Base-by-base conservation (phyloP, 2,888 invertebrate species). In the Hirtodrosophila cameraria region DNA sequence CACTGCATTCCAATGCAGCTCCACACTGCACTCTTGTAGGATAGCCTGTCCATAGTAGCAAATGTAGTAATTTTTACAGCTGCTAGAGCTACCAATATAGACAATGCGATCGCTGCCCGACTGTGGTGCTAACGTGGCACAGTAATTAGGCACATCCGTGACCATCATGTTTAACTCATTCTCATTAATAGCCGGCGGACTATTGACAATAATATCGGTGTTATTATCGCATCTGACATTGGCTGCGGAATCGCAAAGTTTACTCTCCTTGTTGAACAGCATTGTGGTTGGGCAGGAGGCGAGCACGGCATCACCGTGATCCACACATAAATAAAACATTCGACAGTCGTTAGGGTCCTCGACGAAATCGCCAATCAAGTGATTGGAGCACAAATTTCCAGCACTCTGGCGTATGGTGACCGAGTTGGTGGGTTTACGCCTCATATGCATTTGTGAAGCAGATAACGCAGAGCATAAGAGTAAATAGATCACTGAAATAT, bases 21-120 rank as follows among this genome's bases (percentile, higher is more conserved):
- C 86, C 2, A 69, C 53, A 35, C 88, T 89, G 61, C 90, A 90
- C 57, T 89, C 83, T 50, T 89, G 89, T 30, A 73, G 23, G 38
- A 90, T 75, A 2, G 90, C 88, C 57, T 83, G 80, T 1, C 90
- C 90, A 64, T 90, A 88, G 61, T 90, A 90, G 58, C 90, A 90
- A 41, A 90, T 87, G 42, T 88, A 90, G 48, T 90, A 90, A 5
- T 80, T 82, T 48, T 72, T 80, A 42, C 90, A 90, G 42, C 86
- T 87, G 9, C 46, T 60, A 1, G 77, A 76, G 54, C 90, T 88
- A 3, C 87, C 84, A 12, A 90, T 68, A 59, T 88, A 90, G 2
- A 85, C 70, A 18, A 90, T 76, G 6, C 69, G 78, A 69, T 86
- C 63, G 41, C 42, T 58, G 12, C 58, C 54, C 12, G 80, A 71